Conservation (phyloP, 2,113 vertebrate genomes). For the Hirundichthys speculiger region DNA sequence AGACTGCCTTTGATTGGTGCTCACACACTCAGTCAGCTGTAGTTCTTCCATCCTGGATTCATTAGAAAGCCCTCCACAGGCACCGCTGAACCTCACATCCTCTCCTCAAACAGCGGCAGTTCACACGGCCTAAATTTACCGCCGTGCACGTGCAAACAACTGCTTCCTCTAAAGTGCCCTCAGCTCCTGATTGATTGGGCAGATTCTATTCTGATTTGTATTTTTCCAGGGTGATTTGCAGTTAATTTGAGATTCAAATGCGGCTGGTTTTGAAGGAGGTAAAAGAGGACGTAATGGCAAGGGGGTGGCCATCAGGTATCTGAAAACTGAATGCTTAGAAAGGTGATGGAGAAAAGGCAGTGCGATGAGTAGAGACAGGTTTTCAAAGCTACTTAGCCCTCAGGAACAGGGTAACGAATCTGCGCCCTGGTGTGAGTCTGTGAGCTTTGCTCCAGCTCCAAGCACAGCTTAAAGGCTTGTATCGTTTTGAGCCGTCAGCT, state of each 20-base stretch:
- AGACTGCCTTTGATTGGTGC: conserved; percentile 52
- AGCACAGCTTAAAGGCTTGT: no score
- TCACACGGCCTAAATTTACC: conserved; percentile 15
- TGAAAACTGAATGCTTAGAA: conserved; percentile 13
- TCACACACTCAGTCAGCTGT: conserved; percentile 40
- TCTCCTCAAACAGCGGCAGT: conserved; percentile 41
- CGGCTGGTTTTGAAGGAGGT: conserved; percentile 13
- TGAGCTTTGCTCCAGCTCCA: no score
- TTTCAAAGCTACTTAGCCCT: conserved; percentile 14
- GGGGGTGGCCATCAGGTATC: conserved; percentile 17
- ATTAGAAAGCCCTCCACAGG: conserved; percentile 45
- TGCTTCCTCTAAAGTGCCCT: conserved; percentile 6
- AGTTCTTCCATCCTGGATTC: conserved; percentile 44
- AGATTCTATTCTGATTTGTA: conserved; percentile 46
- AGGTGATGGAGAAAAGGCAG: conserved; percentile 6
- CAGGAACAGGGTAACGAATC: neutral
- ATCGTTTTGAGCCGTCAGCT: no score
- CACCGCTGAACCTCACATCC: conserved; percentile 18
- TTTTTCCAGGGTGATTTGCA: conserved; percentile 58
- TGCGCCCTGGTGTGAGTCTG: no score
- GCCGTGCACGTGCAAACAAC: neutral
- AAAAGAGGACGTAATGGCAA: neutral
- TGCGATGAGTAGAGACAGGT: neutral
- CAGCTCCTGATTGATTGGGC: conserved; percentile 46
- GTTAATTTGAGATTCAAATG: conserved; percentile 67